Evolutionary conservation across 1,140 invertebrate genomes (phyloP), one percentile per base, ranked within the genome.

Genomic region (Carcinoscorpius rotundicauda): DNA sequence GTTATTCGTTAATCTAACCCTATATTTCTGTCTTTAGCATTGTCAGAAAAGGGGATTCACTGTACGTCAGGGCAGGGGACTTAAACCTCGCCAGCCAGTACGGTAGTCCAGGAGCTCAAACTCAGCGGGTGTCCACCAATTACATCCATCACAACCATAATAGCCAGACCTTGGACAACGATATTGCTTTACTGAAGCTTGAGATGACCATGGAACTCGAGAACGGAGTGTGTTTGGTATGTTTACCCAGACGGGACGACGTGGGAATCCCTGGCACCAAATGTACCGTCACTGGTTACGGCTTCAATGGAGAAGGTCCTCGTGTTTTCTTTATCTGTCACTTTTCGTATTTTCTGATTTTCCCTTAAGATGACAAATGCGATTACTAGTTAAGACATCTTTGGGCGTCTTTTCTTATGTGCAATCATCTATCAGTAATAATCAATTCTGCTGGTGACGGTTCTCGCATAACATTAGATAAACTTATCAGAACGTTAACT

Each of bases 101-200:
- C 70, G 89, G 88, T 10, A 91, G 87, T 68, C 87, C 88, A 0
- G 88, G 88, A 3, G 91, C 91, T 0, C 91, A 94, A 77, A 94
- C 91, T 0, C 78, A 93, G 10, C 79, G 88, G 29, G 89, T 95
- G 4, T 88, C 88, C 49, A 93, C 90, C 10, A 95, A 92, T 0
- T 96, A 96, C 75, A 95, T 96, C 59, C 93, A 97, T 75, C 92
- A 95, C 71, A 94, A 96, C 77, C 94, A 97, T 78, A 95, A 97
- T 76, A 92, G 89, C 68, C 91, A 95, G 76, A 97, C 93, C 0
- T 79, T 97, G 67, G 93, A 97, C 74, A 96, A 97, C 73, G 94
- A 97, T 73, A 95, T 98, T 68, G 95, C 94, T 0, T 75, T 98
- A 6, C 79, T 98, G 5, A 96, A 95, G 75, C 82, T 98, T 5